phyloP scores from a whole-genome alignment of 2,888 invertebrate genomes.

The Tetragonula carbonaria region DNA sequence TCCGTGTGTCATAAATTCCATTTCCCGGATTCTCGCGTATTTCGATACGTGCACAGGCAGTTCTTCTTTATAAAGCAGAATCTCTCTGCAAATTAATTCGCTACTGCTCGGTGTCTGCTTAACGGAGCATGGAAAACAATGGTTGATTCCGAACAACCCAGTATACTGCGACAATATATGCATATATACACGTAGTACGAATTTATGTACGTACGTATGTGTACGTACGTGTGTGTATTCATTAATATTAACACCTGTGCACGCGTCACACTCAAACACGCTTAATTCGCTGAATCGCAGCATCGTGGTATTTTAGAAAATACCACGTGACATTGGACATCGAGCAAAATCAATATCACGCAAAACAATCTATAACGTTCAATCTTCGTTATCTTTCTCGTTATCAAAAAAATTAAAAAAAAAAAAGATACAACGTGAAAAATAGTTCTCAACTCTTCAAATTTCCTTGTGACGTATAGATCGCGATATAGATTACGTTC shows the following conservation, averaged over 20 bases:
- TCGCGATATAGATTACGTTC: too few relatives aligned
- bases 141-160: conserved; percentile 23
- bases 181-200: background rate
- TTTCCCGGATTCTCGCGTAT: conserved; percentile 5
- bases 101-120: conserved; percentile 14
- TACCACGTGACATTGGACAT: too few relatives aligned
- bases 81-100: conserved; percentile 29
- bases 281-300: background rate
- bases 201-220: too few relatives aligned
- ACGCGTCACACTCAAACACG: background rate
- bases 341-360: too few relatives aligned
- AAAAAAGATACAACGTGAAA: too few relatives aligned
- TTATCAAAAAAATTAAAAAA: too few relatives aligned
- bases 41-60: conserved; percentile 15
- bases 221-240: background rate
- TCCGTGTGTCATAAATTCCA: background rate
- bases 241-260: background rate
- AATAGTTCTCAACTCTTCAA: too few relatives aligned
- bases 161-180: background rate
- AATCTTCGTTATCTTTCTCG: too few relatives aligned
- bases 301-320: background rate
- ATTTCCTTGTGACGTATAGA: too few relatives aligned
- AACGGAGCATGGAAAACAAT: conserved; percentile 23
- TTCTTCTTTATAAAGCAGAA: conserved; percentile 14
- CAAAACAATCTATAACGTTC: too few relatives aligned